Percentiles rank a stretch among this genome's conserved stretches.
These are phyloP conservation scores for Mellivora capensis DNA, from an alignment of 2,113 vertebrate genomes.

Conservation along the genomic window DNA sequence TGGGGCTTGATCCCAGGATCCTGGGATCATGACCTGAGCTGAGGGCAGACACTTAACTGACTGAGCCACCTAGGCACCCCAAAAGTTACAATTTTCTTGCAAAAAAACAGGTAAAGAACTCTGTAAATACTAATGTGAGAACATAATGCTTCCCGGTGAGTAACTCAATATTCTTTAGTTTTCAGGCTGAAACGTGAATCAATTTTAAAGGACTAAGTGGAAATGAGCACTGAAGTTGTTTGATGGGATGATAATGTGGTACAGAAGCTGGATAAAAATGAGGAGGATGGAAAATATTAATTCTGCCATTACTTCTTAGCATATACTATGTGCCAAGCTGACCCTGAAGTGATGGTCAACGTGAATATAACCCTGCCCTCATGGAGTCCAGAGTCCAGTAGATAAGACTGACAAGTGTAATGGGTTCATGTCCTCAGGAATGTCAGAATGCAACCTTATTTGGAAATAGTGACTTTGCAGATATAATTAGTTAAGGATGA, in stretches of 20 bases:
- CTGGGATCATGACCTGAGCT: no score
- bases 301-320: background rate
- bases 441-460: background rate
- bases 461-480: background rate
- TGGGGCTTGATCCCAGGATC: no score
- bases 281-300: background rate
- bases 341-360: background rate
- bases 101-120: background rate
- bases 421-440: background rate
- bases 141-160: background rate
- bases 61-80: no score
- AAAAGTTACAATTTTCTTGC: background rate
- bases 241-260: background rate
- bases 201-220: background rate
- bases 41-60: no score
- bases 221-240: background rate
- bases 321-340: background rate
- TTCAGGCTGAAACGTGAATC: background rate
- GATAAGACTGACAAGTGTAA: background rate
- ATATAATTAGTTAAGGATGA: background rate
- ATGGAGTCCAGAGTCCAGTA: background rate
- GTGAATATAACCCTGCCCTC: background rate
- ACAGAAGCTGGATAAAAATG: background rate
- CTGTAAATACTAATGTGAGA: background rate
- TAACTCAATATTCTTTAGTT: background rate